Conservation (phyloP, 2,113 vertebrate species). For the Tachysurus vachellii region DNA sequence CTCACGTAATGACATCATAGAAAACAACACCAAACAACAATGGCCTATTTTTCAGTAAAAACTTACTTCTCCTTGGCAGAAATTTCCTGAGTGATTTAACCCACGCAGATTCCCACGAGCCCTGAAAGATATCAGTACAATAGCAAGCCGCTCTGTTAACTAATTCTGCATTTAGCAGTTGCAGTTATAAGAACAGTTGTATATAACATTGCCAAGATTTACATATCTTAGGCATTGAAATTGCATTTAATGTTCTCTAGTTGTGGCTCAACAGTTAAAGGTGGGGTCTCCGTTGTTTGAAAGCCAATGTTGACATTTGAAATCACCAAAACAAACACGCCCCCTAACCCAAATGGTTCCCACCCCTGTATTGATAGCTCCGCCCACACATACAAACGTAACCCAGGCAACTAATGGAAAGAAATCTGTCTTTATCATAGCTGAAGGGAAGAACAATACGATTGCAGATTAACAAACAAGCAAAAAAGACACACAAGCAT, state of each 20-base stretch:
- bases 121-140: not conserved
- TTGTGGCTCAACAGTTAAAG: too few species aligned
- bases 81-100: slow-evolving; percentile 3
- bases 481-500: too few species aligned
- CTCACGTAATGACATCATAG: not conserved
- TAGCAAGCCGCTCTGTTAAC: not conserved
- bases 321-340: too few species aligned
- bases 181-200: not conserved
- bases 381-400: too few species aligned
- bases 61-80: not conserved
- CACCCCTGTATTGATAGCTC: too few species aligned
- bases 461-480: too few species aligned
- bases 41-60: not conserved
- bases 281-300: too few species aligned
- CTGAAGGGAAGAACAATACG: too few species aligned
- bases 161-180: not conserved
- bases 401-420: too few species aligned
- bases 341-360: too few species aligned
- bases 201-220: not conserved
- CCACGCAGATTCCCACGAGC: not conserved
- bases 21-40: not conserved
- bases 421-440: too few species aligned
- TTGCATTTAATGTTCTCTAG: not conserved
- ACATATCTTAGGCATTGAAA: not conserved
- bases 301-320: too few species aligned